Conservation (phyloP, 2,797 vertebrate genomes). For the Dicrostonyx torquatus region DNA sequence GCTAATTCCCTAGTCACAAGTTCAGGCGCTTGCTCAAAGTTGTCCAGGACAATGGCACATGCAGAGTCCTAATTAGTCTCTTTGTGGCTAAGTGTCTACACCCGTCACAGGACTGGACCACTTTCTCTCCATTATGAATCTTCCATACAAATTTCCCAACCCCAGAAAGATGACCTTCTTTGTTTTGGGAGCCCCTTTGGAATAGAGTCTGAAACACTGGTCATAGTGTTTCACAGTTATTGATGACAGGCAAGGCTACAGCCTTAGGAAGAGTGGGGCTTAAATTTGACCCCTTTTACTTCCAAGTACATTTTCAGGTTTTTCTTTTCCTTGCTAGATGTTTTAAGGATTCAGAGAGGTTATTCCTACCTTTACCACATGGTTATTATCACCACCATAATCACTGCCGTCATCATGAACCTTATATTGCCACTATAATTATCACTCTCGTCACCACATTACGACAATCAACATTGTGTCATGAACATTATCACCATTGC, state of each 20-base stretch:
- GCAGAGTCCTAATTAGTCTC: not conserved
- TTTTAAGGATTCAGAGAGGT: not conserved
- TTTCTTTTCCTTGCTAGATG: not conserved
- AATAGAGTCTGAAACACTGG: not conserved
- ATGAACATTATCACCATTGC: fast-evolving
- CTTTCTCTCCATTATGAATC: not conserved
- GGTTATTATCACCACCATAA: not conserved
- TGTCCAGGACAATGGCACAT: too few species aligned
- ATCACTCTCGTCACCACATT: fast-evolving
- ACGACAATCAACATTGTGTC: not conserved
- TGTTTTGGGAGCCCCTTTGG: not conserved
- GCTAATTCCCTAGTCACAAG: not conserved
- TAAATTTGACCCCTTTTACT: not conserved
- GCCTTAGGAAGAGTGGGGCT: fast-evolving
- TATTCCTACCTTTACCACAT: not conserved
- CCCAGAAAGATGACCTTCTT: not conserved
- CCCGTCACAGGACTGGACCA: too few species aligned
- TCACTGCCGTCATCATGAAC: not conserved
- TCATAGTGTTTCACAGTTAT: not conserved
- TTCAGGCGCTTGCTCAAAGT: not conserved
- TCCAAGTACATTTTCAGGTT: not conserved
- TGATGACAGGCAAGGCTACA: not conserved
- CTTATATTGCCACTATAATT: not conserved
- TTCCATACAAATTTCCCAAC: not conserved
- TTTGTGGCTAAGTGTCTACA: not conserved